phyloP scores from a whole-genome alignment of 2,888 invertebrate species.

The Bedellia somnulentella region DNA sequence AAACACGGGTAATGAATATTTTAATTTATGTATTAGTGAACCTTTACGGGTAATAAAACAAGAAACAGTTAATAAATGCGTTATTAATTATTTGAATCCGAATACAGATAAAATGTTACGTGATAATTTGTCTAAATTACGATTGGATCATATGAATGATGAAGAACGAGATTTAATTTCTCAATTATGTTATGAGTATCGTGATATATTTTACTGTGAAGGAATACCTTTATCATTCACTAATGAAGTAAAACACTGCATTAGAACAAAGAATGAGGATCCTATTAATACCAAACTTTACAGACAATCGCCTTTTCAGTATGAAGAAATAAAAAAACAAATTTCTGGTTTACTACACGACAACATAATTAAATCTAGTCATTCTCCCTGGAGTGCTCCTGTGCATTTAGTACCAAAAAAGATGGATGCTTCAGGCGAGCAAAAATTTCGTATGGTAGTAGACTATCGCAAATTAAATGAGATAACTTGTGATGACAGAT shows the following conservation, averaged over 20 bases:
- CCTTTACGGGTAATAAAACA: not conserved
- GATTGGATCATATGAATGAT: constrained; percentile 14
- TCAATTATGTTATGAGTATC: constrained; percentile 14
- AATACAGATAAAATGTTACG: not conserved
- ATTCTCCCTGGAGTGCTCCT: constrained; percentile 21
- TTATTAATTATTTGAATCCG: not conserved
- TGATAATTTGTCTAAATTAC: constrained; percentile 3
- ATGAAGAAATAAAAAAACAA: constrained; percentile 17
- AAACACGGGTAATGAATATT: not conserved
- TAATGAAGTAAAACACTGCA: constrained; percentile 11
- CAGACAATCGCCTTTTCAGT: constrained; percentile 14
- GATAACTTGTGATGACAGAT: constrained; percentile 16
- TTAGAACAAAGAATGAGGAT: constrained; percentile 12
- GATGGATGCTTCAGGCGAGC: constrained; percentile 16
- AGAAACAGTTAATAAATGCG: not conserved
- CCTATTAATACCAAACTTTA: constrained; percentile 16
- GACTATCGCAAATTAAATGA: constrained; percentile 18
- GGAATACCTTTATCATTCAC: constrained; percentile 14
- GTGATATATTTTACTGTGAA: constrained; percentile 18
- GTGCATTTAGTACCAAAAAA: constrained; percentile 25
- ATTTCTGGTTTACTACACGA: constrained; percentile 16
- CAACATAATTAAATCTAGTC: constrained; percentile 17
- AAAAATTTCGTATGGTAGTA: constrained; percentile 18
- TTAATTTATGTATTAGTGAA: not conserved
- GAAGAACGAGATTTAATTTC: constrained; percentile 14